Percentiles rank a stretch among this genome's conserved stretches.
Evolutionary conservation across 2,113 vertebrate species (phyloP).

Genomic region (Callospermophilus lateralis): DNA sequence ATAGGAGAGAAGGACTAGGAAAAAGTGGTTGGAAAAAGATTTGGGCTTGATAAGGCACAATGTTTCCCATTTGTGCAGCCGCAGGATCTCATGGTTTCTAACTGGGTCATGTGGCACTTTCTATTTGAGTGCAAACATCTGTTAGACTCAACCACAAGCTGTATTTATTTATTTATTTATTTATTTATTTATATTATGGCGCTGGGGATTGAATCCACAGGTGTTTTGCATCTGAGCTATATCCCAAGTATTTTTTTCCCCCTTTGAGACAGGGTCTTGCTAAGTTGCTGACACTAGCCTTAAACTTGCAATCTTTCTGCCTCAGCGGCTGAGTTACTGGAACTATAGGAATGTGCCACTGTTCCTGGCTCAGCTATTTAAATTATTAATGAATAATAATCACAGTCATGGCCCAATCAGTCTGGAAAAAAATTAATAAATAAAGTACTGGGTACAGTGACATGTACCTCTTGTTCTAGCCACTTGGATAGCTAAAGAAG

Average conservation of each 20-base stretch:
- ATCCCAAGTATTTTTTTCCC: not conserved
- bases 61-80: not conserved
- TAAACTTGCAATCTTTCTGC: too few species aligned
- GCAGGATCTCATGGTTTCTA: not conserved
- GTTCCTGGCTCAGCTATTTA: not conserved
- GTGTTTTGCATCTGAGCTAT: not conserved
- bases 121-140: too few species aligned
- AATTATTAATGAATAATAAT: slow-evolving; percentile 32
- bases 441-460: not conserved
- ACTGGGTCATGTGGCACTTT: too few species aligned
- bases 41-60: not conserved
- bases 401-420: not conserved
- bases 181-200: too few species aligned
- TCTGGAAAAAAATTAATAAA: not conserved
- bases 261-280: not conserved
- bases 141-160: too few species aligned
- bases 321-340: not conserved
- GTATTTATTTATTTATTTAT: too few species aligned
- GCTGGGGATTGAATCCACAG: not conserved
- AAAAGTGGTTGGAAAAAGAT: not conserved
- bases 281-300: not conserved
- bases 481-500: not conserved
- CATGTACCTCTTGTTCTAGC: not conserved
- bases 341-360: not conserved
- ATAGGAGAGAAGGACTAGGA: not conserved